These are phyloP conservation scores for Sylvilagus bachmani DNA, from an alignment of 2,113 vertebrate species.

Conservation along the genomic window DNA sequence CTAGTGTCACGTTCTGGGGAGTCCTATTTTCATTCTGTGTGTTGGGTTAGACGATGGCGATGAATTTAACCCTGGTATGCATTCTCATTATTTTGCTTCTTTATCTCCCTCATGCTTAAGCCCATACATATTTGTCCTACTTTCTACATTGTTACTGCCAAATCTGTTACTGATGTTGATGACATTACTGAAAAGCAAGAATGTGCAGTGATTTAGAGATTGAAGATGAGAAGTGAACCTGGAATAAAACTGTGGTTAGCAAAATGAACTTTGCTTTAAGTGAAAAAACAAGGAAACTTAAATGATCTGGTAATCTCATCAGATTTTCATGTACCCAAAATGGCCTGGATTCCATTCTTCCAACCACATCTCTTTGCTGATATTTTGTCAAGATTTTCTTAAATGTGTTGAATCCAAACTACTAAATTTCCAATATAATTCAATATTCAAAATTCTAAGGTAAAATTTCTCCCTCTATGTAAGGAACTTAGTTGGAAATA, in stretches of 20 bases:
- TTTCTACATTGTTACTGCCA: conserved; percentile 84
- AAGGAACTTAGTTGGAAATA: not conserved
- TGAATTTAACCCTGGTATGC: conserved; percentile 88
- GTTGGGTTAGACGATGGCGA: conserved; percentile 89
- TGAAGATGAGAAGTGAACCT: conserved; percentile 81
- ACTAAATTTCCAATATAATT: not conserved
- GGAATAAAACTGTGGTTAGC: conserved; percentile 64
- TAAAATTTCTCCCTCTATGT: not conserved
- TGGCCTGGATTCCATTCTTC: conserved; percentile 38
- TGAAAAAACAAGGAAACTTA: conserved; percentile 68
- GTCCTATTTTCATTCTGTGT: conserved; percentile 86
- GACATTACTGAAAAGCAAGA: conserved; percentile 82
- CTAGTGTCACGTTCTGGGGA: conserved; percentile 87
- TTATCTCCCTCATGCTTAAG: conserved; percentile 88
- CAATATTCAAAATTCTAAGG: conserved; percentile 14
- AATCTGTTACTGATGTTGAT: conserved; percentile 88
- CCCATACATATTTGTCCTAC: conserved; percentile 80
- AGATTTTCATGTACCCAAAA: conserved; percentile 68
- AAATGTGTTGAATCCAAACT: conserved; percentile 49
- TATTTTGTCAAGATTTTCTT: conserved; percentile 57
- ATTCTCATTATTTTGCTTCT: conserved; percentile 89
- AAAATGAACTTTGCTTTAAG: conserved; percentile 73
- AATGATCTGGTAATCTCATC: conserved; percentile 55
- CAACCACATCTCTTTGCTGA: not conserved
- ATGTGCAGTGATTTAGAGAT: conserved; percentile 70